These are phyloP conservation scores for Melopsittacus undulatus DNA, from an alignment of 2,797 vertebrate species.

Conservation along the genomic window DNA sequence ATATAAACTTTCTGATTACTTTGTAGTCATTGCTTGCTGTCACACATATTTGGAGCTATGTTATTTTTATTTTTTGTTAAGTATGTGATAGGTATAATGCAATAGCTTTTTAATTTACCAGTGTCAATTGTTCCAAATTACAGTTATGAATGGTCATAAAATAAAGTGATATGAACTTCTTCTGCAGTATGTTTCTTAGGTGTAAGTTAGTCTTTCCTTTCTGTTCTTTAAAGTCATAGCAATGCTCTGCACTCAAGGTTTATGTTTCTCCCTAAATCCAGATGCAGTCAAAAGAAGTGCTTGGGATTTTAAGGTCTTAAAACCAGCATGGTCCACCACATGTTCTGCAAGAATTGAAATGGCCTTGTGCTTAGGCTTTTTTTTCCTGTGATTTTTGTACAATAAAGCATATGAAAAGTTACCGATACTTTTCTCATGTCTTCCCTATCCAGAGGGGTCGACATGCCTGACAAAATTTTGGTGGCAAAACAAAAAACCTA, in stretches of 20 bases:
- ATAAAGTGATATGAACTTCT: background rate
- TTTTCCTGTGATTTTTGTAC: background rate
- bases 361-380: background rate
- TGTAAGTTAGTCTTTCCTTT: background rate
- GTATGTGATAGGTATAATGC: conserved; percentile 19
- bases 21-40: background rate
- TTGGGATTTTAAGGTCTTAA: background rate
- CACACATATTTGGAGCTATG: conserved; percentile 10
- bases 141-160: conserved; percentile 47
- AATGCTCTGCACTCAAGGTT: background rate
- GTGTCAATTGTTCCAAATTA: conserved; percentile 40
- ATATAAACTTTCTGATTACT: background rate
- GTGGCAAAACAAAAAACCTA: background rate
- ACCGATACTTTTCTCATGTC: background rate
- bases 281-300: background rate
- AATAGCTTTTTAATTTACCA: conserved; percentile 37
- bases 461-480: background rate
- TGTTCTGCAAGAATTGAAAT: background rate
- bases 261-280: background rate
- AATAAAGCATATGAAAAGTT: background rate
- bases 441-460: background rate
- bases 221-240: background rate
- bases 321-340: background rate
- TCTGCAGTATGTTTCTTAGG: background rate
- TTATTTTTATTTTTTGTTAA: conserved; percentile 53